Evolutionary conservation across 1,140 invertebrate genomes (phyloP).

Genomic region (Drosophila lacteicornis): DNA sequence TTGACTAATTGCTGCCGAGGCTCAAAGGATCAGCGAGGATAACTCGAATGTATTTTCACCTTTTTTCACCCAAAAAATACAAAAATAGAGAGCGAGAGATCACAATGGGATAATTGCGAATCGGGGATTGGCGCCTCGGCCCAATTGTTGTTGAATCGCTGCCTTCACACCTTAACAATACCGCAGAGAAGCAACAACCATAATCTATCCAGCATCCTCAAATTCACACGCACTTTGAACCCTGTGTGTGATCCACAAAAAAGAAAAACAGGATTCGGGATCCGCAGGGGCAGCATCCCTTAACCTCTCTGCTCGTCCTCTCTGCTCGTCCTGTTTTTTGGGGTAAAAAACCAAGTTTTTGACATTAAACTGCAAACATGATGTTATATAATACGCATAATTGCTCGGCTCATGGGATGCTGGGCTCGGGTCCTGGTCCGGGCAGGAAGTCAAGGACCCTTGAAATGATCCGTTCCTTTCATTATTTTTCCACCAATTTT

Average conservation of each 20-base stretch:
- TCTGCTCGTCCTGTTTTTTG: slow-evolving; percentile 58
- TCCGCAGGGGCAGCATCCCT: slow-evolving; percentile 49
- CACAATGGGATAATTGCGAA: slow-evolving; percentile 43
- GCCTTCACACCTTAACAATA: slow-evolving; percentile 74
- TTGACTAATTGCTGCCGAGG: slow-evolving; percentile 74
- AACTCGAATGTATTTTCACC: slow-evolving; percentile 30
- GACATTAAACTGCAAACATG: slow-evolving; percentile 78
- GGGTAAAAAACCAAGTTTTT: slow-evolving; percentile 80
- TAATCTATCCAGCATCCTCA: slow-evolving; percentile 56
- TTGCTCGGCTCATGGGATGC: slow-evolving; percentile 49
- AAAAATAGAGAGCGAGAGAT: slow-evolving; percentile 20
- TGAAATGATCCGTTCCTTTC: slow-evolving; percentile 79
- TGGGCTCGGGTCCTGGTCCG: slow-evolving; percentile 30
- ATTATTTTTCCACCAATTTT: slow-evolving; percentile 33
- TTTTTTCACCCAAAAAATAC: slow-evolving; percentile 53
- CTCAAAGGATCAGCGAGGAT: slow-evolving; percentile 21
- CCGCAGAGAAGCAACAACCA: slow-evolving; percentile 42
- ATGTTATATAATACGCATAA: slow-evolving; percentile 79
- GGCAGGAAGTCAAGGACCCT: slow-evolving; percentile 79
- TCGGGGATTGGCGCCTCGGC: slow-evolving; percentile 7
- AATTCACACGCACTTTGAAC: slow-evolving; percentile 83
- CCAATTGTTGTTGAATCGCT: slow-evolving; percentile 18
- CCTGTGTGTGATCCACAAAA: slow-evolving; percentile 17
- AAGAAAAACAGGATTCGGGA: slow-evolving; percentile 20
- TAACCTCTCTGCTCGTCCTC: slow-evolving; percentile 54